Evolutionary conservation across 1,140 invertebrate species (phyloP).

Genomic region (Halotydeus destructor): DNA sequence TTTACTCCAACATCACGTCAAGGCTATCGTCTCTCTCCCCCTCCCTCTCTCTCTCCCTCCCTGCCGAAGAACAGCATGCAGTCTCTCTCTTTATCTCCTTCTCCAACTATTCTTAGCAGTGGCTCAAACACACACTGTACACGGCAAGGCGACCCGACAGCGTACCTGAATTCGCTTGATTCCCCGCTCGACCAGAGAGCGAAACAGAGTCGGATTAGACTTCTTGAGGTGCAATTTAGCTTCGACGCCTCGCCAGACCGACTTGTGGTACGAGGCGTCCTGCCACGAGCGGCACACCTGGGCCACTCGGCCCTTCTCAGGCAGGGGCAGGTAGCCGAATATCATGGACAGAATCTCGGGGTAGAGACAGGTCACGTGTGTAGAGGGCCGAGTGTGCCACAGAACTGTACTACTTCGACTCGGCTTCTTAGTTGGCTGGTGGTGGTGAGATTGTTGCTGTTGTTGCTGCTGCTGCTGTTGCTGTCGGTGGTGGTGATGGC

Average conservation of each 20-base stretch:
- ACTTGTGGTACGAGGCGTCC: constrained; percentile 63
- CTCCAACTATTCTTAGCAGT: too few relatives aligned
- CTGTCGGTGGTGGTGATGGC: not conserved
- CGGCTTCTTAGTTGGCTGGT: not conserved
- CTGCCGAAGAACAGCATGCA: too few relatives aligned
- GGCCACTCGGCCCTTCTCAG: constrained; percentile 65
- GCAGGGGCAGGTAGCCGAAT: constrained; percentile 65
- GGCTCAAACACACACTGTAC: too few relatives aligned
- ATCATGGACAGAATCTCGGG: constrained; percentile 78
- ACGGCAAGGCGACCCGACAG: too few relatives aligned
- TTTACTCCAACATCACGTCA: too few relatives aligned
- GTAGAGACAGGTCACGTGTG: constrained; percentile 66
- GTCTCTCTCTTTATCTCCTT: too few relatives aligned
- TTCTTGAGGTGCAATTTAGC: constrained; percentile 66
- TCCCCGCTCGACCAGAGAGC: constrained; percentile 59
- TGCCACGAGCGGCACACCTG: constrained; percentile 74
- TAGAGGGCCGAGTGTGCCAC: constrained; percentile 7
- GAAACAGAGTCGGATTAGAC: constrained; percentile 57
- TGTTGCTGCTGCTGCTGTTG: not conserved
- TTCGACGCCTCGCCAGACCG: constrained; percentile 77
- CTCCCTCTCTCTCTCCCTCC: too few relatives aligned
- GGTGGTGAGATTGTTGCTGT: not conserved
- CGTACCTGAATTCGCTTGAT: constrained; percentile 55
- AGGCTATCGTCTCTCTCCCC: too few relatives aligned
- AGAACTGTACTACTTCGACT: not conserved